Evolutionary conservation across 2,113 vertebrate genomes (phyloP), one percentile per base, ranked within the genome.

Genomic region (Mesembrinibis cayennensis): DNA sequence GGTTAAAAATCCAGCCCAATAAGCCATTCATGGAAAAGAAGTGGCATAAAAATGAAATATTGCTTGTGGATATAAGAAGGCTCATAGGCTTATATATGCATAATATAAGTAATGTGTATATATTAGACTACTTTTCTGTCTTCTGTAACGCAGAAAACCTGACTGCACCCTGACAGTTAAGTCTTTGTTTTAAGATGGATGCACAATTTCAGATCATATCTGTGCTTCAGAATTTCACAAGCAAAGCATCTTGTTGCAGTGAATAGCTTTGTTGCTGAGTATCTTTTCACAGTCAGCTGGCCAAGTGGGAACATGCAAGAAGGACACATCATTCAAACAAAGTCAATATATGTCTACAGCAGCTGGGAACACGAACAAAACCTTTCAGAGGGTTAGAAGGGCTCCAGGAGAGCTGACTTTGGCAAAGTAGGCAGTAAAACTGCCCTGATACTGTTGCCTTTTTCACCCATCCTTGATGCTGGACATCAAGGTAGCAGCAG

Each of bases 301-400:
- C 70, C 94, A 63, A 85, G 70, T 90, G 74, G 85, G 90, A 85
- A 34, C 61, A 52, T 34, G 70, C 61, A 94, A 87, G 72, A 95
- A 89, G 89, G 86, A 63, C 79, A 73, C 58, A 89, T 82, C 71
- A 61, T 82, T 93, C 62, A 93, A 42, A 55, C 45, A 74, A 30
- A 45, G 17, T 79, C 92, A 92, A 88, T 93, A 38, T 16, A 47
- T 1, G 2, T 80, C 52, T 82, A 17, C 44, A 1, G 18, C 74
- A 82, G 53, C 52, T 85, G 53, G 45, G 58, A 90, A 83, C 40
- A 27, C 3, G 30, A 95, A 30, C 32, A 77, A 95, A 92, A 62
- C 45, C 32, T 77, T 91, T 65, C 72, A 56, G 58, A 53, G 30
- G 8, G 14, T 52, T 86, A 32, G 34, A 83, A 81, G 16, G 25